A percentile compares a stretch with the other conserved stretches of the same genome.
Conservation (phyloP, 2,888 invertebrate genomes). For the Panorpa germanica region DNA sequence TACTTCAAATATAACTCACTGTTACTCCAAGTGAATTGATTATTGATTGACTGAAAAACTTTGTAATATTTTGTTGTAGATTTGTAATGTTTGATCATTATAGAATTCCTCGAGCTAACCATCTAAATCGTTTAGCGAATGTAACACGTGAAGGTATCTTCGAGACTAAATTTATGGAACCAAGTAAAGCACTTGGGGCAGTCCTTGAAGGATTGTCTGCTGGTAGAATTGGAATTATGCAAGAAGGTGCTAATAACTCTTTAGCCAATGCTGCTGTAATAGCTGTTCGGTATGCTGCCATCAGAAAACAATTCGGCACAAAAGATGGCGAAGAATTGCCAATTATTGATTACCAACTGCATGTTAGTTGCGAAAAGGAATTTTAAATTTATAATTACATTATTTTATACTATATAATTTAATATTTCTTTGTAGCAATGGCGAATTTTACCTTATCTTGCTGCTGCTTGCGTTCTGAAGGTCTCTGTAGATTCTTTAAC, state of each 20-base stretch:
- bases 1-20: constrained; percentile 30
- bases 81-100: constrained; percentile 37
- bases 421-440: constrained; percentile 43
- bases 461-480: constrained; percentile 44
- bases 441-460: constrained; percentile 57
- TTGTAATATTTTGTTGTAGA: constrained; percentile 14
- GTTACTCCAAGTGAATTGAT: constrained; percentile 42
- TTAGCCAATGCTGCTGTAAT: constrained; percentile 55
- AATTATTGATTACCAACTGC: constrained; percentile 66
- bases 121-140: constrained; percentile 49
- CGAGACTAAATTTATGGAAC: constrained; percentile 41
- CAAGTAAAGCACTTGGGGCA: constrained; percentile 42
- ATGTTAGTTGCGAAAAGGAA: constrained; percentile 33
- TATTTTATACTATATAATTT: constrained; percentile 2
- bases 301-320: constrained; percentile 53
- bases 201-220: constrained; percentile 43
- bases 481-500: constrained; percentile 39
- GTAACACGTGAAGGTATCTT: constrained; percentile 48
- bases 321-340: constrained; percentile 41
- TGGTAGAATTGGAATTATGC: constrained; percentile 56
- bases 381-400: constrained; percentile 6
- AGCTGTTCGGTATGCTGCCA: constrained; percentile 62
- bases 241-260: constrained; percentile 42
- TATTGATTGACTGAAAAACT: too few relatives aligned
- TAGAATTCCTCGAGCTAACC: constrained; percentile 36